A percentile compares a stretch with the other conserved stretches of the same genome.
These are phyloP conservation scores for Hedychridium roseum DNA, from an alignment of 2,888 invertebrate genomes.

Conservation along the genomic window DNA sequence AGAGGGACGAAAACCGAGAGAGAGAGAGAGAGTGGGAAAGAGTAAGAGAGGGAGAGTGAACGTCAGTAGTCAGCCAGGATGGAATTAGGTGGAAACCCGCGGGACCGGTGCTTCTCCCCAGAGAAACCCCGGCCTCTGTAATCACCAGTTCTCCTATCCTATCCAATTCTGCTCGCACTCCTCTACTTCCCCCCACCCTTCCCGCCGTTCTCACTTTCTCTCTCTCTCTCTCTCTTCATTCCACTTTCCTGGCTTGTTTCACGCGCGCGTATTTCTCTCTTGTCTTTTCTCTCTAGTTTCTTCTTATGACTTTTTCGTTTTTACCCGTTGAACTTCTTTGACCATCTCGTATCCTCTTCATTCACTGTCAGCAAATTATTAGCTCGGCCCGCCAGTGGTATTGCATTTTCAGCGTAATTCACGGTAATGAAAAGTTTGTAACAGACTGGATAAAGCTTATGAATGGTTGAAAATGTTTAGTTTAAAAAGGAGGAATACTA, in stretches of 20 bases:
- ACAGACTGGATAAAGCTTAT: too few relatives aligned
- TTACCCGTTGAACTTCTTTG: too few relatives aligned
- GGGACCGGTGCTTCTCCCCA: conserved; percentile 52
- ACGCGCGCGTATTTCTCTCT: too few relatives aligned
- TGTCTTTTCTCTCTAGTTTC: conserved; percentile 3
- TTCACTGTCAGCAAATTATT: too few relatives aligned
- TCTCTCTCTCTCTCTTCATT: conserved; percentile 13
- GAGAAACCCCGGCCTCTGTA: conserved; percentile 59
- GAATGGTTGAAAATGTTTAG: too few relatives aligned
- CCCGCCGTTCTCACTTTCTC: conserved; percentile 6
- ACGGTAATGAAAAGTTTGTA: too few relatives aligned
- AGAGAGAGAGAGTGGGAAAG: conserved; percentile 18
- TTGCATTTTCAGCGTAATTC: too few relatives aligned
- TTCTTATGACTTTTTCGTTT: too few relatives aligned
- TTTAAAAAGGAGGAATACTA: too few relatives aligned
- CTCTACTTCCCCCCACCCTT: conserved; percentile 27
- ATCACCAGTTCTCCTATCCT: conserved; percentile 60
- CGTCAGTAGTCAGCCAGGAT: conserved; percentile 59
- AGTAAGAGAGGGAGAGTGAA: conserved; percentile 41
- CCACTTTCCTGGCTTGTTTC: not conserved
- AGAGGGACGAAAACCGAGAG: conserved; percentile 9
- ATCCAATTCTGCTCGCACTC: conserved; percentile 56
- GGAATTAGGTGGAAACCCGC: conserved; percentile 60
- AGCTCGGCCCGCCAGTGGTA: too few relatives aligned
- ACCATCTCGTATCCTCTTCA: too few relatives aligned